These are phyloP conservation scores for Protobothrops mucrosquamatus DNA, from an alignment of 2,113 vertebrate species.

Conservation along the genomic window DNA sequence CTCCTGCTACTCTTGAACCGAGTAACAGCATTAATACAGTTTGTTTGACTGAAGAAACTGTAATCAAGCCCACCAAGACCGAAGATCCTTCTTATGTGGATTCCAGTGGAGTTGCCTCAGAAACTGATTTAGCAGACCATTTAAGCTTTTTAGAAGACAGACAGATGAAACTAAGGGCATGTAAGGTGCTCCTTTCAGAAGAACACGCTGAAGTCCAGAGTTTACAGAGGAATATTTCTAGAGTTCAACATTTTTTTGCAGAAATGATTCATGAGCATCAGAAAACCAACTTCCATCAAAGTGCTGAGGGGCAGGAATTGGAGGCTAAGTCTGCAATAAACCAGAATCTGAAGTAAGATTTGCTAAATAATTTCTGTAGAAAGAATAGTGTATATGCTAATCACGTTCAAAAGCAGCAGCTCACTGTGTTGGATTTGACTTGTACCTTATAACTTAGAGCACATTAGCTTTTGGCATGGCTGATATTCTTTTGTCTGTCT, in stretches of 20 bases:
- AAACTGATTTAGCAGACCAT: neutral
- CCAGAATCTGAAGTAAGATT: conserved; percentile 60
- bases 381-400: neutral
- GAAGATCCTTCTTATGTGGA: conserved; percentile 22
- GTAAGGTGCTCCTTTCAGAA: conserved; percentile 78
- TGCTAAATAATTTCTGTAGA: neutral
- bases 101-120: neutral
- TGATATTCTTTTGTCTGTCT: neutral
- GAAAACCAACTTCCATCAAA: conserved; percentile 60
- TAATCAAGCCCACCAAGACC: neutral
- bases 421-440: neutral
- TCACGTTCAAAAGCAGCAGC: neutral
- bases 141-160: neutral
- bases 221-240: conserved; percentile 68
- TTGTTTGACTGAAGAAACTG: conserved; percentile 23
- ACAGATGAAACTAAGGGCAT: conserved; percentile 49
- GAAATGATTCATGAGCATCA: conserved; percentile 82
- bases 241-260: conserved; percentile 78
- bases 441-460: neutral
- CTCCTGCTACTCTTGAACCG: conserved; percentile 26
- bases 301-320: conserved; percentile 36
- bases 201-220: conserved; percentile 78
- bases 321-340: conserved; percentile 26
- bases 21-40: neutral
- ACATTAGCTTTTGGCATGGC: neutral